A percentile compares a stretch with the other conserved stretches of the same genome.
These are phyloP conservation scores for Zophobas atratus DNA, from an alignment of 1,140 invertebrate species.

Conservation along the genomic window DNA sequence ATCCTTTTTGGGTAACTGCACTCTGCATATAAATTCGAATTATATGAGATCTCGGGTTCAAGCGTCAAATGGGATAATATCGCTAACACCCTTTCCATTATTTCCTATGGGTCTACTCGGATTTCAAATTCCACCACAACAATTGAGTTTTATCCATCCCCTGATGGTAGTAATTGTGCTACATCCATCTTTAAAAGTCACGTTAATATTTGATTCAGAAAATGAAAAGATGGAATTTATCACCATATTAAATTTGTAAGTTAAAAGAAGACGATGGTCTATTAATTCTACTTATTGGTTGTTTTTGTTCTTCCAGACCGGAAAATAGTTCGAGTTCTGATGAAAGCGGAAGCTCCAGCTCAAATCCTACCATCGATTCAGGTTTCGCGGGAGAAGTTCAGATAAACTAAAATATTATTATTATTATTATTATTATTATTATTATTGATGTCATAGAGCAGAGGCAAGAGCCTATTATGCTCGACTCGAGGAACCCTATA, in stretches of 20 bases:
- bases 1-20: not conserved
- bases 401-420: not conserved
- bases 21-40: not conserved
- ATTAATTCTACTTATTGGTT: not conserved
- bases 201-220: not conserved
- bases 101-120: slow-evolving; percentile 1
- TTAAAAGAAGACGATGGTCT: not conserved
- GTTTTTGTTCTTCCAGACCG: not conserved
- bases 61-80: not conserved
- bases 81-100: not conserved
- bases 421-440: too few relatives aligned
- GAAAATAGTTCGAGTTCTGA: not conserved
- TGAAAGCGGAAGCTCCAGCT: not conserved
- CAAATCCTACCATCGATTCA: not conserved
- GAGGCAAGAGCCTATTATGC: too few relatives aligned
- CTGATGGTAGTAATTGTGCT: not conserved
- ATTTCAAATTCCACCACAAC: not conserved
- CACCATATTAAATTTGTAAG: not conserved
- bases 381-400: not conserved
- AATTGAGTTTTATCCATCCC: not conserved
- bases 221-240: slow-evolving; percentile 18
- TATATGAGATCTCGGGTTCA: not conserved
- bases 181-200: not conserved
- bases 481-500: too few relatives aligned
- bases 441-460: too few relatives aligned